A percentile compares a stretch with the other conserved stretches of the same genome.
phyloP scores from a whole-genome alignment of 2,113 vertebrate species.

The Amphiprion ocellaris region DNA sequence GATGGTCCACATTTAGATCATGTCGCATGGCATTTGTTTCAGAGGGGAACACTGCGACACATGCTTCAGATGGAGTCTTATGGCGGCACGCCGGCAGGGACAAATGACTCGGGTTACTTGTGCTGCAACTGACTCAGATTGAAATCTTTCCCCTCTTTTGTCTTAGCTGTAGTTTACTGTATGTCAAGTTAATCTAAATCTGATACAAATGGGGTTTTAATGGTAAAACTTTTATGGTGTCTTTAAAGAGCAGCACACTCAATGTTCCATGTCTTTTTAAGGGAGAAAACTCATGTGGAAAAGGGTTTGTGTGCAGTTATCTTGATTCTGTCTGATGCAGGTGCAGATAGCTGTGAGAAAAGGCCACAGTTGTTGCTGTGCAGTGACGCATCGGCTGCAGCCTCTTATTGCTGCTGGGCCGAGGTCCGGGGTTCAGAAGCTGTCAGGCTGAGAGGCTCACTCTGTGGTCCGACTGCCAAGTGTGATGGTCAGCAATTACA shows the following conservation, averaged over 20 bases:
- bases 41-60: conserved; percentile 14
- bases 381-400: conserved; percentile 35
- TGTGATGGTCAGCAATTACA: conserved; percentile 64
- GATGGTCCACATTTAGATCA: conserved; percentile 69
- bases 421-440: conserved; percentile 35
- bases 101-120: neutral
- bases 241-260: conserved; percentile 2
- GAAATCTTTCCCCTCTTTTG: neutral
- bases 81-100: neutral
- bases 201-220: neutral
- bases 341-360: conserved; percentile 49
- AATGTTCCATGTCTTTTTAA: conserved; percentile 50
- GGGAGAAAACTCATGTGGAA: conserved; percentile 13
- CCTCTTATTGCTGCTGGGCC: conserved; percentile 11
- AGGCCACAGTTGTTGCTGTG: conserved; percentile 24
- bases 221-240: neutral
- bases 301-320: conserved; percentile 21
- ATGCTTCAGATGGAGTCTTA: conserved; percentile 29
- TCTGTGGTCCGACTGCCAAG: conserved; percentile 47
- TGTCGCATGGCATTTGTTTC: conserved; percentile 56
- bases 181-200: conserved; percentile 19
- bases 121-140: neutral
- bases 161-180: conserved; percentile 1
- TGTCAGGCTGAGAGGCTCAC: conserved; percentile 36
- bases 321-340: conserved; percentile 35